phyloP scores from a whole-genome alignment of 2,888 invertebrate species.

The Diplazon laetatorius region DNA sequence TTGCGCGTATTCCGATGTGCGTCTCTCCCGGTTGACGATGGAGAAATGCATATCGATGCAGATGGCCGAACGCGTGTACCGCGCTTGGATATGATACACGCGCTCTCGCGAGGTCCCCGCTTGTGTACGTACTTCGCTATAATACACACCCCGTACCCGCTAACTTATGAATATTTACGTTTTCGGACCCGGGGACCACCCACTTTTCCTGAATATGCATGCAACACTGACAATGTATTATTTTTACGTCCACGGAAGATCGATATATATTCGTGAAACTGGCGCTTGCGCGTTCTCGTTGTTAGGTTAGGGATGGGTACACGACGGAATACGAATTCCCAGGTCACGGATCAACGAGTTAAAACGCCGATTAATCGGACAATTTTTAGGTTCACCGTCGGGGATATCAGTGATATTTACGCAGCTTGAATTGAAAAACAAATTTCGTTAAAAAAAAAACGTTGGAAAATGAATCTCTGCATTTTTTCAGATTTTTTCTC shows the following conservation, averaged over 20 bases:
- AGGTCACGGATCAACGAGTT: constrained; percentile 36
- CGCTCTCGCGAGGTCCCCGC: constrained; percentile 6
- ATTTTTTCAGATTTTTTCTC: too few relatives aligned
- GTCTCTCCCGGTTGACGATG: constrained; percentile 1
- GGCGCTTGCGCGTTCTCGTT: constrained; percentile 27
- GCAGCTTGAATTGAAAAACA: too few relatives aligned
- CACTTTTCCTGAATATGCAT: constrained; percentile 77
- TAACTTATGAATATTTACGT: constrained; percentile 81
- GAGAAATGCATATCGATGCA: constrained; percentile 28
- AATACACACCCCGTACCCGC: constrained; percentile 65
- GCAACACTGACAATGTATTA: constrained; percentile 79
- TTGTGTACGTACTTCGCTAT: constrained; percentile 1
- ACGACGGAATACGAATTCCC: constrained; percentile 45
- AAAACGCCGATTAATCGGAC: too few relatives aligned
- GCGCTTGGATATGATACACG: constrained; percentile 51
- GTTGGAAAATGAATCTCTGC: too few relatives aligned
- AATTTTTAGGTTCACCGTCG: too few relatives aligned
- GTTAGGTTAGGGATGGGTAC: constrained; percentile 8
- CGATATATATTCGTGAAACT: constrained; percentile 73
- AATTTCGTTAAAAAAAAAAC: too few relatives aligned
- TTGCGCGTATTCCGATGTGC: constrained; percentile 5
- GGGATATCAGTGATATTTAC: too few relatives aligned
- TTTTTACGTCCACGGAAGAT: constrained; percentile 78
- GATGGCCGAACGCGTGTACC: constrained; percentile 22
- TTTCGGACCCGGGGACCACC: constrained; percentile 29